phyloP scores from a whole-genome alignment of 1,140 invertebrate species.

The Brachystomella parvula region DNA sequence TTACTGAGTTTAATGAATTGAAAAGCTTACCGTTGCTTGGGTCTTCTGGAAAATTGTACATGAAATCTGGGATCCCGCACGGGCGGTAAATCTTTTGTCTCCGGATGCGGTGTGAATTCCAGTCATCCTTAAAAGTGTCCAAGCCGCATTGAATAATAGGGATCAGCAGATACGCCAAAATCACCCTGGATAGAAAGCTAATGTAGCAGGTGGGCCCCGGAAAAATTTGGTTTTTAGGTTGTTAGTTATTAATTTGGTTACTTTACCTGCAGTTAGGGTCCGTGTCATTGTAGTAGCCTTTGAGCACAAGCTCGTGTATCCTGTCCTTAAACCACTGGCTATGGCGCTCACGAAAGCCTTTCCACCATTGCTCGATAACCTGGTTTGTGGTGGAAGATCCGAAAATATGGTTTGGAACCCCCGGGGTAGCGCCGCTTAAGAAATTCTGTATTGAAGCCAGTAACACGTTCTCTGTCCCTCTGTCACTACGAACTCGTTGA shows the following conservation, averaged over 20 bases:
- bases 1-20: background rate
- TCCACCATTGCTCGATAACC: background rate
- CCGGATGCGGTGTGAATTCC: conserved; percentile 1
- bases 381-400: background rate
- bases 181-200: background rate
- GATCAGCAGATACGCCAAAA: background rate
- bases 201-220: too few relatives aligned
- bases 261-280: too few relatives aligned
- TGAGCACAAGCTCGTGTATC: too few relatives aligned
- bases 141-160: background rate
- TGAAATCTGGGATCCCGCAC: background rate
- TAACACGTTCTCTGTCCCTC: background rate
- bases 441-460: background rate
- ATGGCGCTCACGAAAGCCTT: background rate
- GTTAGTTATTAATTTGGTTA: too few relatives aligned
- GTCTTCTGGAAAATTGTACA: background rate
- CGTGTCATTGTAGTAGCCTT: too few relatives aligned
- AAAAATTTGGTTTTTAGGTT: too few relatives aligned
- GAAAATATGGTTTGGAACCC: background rate
- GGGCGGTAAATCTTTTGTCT: background rate
- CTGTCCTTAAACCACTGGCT: too few relatives aligned
- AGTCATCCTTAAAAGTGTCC: background rate
- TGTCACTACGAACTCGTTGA: background rate
- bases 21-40: background rate
- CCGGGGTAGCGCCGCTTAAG: background rate